Evolutionary conservation across 2,888 invertebrate genomes (phyloP).

Genomic region (Terebella lapidaria): DNA sequence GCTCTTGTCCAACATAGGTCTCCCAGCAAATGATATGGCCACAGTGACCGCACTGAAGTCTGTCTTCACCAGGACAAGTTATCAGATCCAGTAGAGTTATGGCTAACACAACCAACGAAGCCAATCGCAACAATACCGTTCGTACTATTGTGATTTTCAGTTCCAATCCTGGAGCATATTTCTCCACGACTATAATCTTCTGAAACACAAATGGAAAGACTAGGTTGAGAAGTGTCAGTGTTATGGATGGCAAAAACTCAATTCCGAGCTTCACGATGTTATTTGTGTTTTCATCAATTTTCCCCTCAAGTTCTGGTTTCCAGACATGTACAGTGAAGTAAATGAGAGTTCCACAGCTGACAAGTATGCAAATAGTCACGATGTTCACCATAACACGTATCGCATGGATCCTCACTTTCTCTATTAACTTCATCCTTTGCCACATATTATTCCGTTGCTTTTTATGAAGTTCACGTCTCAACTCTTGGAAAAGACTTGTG

Average conservation of each 20-base stretch:
- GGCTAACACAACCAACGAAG: no score
- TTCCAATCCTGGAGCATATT: constrained; percentile 41
- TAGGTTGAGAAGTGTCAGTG: neutral
- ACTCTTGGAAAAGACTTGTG: neutral
- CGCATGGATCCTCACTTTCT: neutral
- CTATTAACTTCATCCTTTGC: neutral
- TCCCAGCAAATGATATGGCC: constrained; percentile 73
- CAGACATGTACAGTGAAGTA: neutral
- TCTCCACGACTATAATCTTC: neutral
- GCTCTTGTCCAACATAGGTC: constrained; percentile 78
- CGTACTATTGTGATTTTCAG: constrained; percentile 69
- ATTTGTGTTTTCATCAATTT: no score
- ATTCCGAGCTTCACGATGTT: constrained; percentile 56
- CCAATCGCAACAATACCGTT: no score
- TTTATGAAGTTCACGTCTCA: neutral
- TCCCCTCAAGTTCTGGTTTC: no score
- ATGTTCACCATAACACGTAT: neutral
- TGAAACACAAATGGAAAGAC: neutral
- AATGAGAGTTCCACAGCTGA: neutral
- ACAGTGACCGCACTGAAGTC: no score
- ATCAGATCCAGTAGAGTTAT: no score
- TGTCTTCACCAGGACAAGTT: no score
- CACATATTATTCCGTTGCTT: no score
- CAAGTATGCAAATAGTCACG: neutral
- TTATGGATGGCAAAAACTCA: constrained; percentile 71